Evolutionary conservation across 1,140 invertebrate species (phyloP).

Genomic region (Aethina tumida): DNA sequence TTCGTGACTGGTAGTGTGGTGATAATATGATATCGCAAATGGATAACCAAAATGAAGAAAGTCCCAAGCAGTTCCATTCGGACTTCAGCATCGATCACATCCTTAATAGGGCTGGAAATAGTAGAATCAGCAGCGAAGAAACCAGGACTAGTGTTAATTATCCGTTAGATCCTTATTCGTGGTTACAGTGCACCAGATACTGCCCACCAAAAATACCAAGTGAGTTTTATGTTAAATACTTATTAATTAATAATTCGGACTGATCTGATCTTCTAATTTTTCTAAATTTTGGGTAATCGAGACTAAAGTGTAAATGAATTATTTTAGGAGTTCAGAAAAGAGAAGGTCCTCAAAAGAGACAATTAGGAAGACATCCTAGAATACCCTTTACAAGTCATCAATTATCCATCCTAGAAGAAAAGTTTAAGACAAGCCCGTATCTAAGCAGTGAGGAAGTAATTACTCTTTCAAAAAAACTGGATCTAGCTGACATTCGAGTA

Average conservation of each 20-base stretch:
- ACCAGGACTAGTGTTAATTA: constrained; percentile 10
- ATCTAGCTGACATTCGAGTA: constrained; percentile 41
- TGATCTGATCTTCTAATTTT: neutral
- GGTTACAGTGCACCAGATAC: constrained; percentile 66
- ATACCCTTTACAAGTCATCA: constrained; percentile 44
- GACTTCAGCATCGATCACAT: constrained; percentile 47
- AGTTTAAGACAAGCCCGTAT: constrained; percentile 42
- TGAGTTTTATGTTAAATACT: constrained; percentile 36
- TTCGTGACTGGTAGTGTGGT: no score
- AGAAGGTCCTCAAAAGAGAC: constrained; percentile 37
- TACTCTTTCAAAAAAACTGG: constrained; percentile 34
- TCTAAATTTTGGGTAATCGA: neutral
- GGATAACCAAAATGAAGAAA: constrained; percentile 6
- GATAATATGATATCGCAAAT: constrained; percentile 9
- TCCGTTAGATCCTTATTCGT: constrained; percentile 35
- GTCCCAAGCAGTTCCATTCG: constrained; percentile 11
- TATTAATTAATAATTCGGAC: neutral
- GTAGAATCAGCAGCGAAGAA: constrained; percentile 20
- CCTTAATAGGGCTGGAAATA: constrained; percentile 33
- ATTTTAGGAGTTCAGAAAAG: constrained; percentile 27
- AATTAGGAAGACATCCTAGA: constrained; percentile 43
- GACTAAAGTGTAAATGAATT: constrained; percentile 2
- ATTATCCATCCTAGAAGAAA: constrained; percentile 41
- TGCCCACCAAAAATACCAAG: constrained; percentile 62
- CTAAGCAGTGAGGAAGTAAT: constrained; percentile 43